Conservation (phyloP, 1,140 invertebrate genomes). For the Halictus rubicundus region DNA sequence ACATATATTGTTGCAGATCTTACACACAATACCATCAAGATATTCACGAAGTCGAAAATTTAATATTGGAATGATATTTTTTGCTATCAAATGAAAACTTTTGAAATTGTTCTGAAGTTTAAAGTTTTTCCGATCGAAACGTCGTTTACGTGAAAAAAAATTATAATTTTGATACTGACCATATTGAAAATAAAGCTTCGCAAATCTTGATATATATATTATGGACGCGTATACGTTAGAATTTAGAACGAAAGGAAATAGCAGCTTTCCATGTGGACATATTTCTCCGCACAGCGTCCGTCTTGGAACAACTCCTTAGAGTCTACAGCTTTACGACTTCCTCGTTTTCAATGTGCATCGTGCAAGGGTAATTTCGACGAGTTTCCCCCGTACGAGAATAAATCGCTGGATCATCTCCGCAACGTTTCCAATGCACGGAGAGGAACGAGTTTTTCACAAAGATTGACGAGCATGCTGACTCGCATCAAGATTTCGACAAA, state of each 20-base stretch:
- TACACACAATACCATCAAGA: background rate
- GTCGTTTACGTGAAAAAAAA: background rate
- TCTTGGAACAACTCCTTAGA: conserved; percentile 6
- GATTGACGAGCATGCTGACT: conserved; percentile 48
- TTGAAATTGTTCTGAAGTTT: background rate
- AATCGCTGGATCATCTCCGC: background rate
- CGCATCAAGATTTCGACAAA: conserved; percentile 29
- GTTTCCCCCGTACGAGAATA: background rate
- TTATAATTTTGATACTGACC: conserved; percentile 38
- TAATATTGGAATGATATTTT: background rate
- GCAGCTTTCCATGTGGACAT: background rate
- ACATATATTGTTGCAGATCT: background rate
- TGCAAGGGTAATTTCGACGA: background rate
- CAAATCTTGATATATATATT: conserved; percentile 41
- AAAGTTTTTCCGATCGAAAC: background rate
- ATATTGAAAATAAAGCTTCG: conserved; percentile 51
- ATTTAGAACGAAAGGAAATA: conserved; percentile 24
- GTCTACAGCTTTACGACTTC: conserved; percentile 11
- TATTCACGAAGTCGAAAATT: background rate
- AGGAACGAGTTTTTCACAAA: conserved; percentile 9
- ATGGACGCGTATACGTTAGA: background rate
- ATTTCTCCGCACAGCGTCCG: conserved; percentile 1
- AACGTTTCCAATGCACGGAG: background rate
- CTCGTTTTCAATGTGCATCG: conserved; percentile 6
- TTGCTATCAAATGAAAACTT: no score